Evolutionary conservation across 2,888 invertebrate species (phyloP).

Genomic region (Heterodera filipjevi): DNA sequence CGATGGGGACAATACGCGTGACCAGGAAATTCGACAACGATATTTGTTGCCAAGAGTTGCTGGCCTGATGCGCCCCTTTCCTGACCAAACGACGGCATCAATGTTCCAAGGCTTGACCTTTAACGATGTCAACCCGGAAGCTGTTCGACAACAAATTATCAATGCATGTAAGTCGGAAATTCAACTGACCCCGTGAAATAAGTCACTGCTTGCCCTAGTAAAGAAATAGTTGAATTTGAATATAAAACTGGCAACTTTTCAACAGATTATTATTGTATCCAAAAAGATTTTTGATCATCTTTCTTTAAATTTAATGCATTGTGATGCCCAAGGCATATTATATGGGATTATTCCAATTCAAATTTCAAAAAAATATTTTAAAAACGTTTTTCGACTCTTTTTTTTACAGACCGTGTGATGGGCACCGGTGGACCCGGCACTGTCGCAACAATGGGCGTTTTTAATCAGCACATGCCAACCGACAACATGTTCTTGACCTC

Average conservation of each 20-base stretch:
- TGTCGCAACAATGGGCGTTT: constrained; percentile 36
- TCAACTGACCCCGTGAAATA: too few species aligned
- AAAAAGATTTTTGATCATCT: too few species aligned
- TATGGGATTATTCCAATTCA: neutral
- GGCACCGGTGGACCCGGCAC: constrained; percentile 45
- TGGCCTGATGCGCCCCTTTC: constrained; percentile 63
- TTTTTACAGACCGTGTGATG: constrained; percentile 40
- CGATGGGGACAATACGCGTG: constrained; percentile 63
- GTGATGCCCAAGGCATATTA: too few species aligned
- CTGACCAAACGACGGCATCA: constrained; percentile 56
- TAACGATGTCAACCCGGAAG: constrained; percentile 61
- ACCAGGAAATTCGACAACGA: constrained; percentile 51
- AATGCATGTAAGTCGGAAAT: constrained; percentile 51
- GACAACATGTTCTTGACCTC: constrained; percentile 61
- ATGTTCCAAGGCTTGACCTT: constrained; percentile 50
- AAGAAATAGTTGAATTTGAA: too few species aligned
- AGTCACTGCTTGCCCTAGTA: too few species aligned
- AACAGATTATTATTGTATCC: too few species aligned
- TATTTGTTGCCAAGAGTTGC: constrained; percentile 57
- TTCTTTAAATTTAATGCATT: too few species aligned
- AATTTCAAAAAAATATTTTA: neutral
- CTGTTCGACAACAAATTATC: constrained; percentile 60
- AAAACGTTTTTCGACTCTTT: too few species aligned
- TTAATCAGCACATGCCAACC: constrained; percentile 53
- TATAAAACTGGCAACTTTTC: too few species aligned